Base-by-base conservation (phyloP, 92 coral and sea anemone species). In the Palythoa heliodiscus region DNA sequence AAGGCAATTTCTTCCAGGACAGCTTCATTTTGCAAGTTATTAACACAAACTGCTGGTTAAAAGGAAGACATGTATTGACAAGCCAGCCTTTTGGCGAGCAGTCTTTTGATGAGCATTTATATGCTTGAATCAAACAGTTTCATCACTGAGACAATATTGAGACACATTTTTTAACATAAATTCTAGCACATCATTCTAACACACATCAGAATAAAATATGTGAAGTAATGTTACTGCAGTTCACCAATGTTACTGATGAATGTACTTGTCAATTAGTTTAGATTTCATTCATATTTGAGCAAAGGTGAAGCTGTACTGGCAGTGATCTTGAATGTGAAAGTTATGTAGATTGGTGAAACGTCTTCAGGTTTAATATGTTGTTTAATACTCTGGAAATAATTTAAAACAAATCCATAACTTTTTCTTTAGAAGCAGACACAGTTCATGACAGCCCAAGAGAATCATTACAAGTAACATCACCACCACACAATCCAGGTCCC, bases 401-500 rank as follows among this genome's bases (percentile, higher is more conserved):
- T 39, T 64, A 67, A 80, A 74, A 63, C 61, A 67, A 47, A 20
- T 43, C n/a, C 43, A 48, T 66, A 64, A 22, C 15, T 43, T 80
- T 64, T 47, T 24, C 70, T 67, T 66, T 70, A 80, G 84, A 80
- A 64, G 13, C 75, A 47, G 54, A 71, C 25, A 69, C 40, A 20
- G 69, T 57, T 19, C 84, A 78, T 55, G 63, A 87, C 86, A 61
- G 75, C 54, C 86, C 78, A 10, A 87, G 79, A 17, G 83, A 24
- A 19, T 68, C 83, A 76, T 82, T 67, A 8, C 35, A 52, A 17
- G 22, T 52, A 48, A 6, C 87, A 71, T 83, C 79, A 48, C 69
- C 83, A 68, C 84, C 90, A 22, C 88, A 71, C 89, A 60, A 92
- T 0, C 90, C 93, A 19, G 71, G 73, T 14, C 91, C 87, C 7